A percentile compares a stretch with the other conserved stretches of the same genome.
Evolutionary conservation across 2,113 vertebrate species (phyloP).

Genomic region (Synchiropus splendidus): DNA sequence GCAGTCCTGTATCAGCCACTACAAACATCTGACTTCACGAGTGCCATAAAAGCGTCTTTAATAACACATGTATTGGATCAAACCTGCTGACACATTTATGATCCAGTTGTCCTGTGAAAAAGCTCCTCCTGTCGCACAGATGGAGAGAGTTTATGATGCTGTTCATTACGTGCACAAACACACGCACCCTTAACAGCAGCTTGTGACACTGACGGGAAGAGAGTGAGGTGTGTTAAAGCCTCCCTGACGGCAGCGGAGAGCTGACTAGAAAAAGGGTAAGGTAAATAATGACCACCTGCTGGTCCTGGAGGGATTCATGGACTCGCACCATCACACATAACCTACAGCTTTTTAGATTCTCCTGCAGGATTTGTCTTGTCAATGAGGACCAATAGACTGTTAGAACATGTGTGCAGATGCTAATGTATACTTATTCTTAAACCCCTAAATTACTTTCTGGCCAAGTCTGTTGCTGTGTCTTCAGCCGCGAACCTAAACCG

Average conservation of each 20-base stretch:
- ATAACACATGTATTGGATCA: background rate
- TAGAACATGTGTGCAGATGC: too few species aligned
- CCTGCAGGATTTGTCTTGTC: too few species aligned
- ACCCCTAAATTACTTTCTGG: too few species aligned
- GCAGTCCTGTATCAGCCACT: too few species aligned
- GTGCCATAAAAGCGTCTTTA: too few species aligned
- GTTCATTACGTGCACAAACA: conserved; percentile 34
- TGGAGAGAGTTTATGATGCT: conserved; percentile 14
- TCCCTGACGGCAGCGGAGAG: conserved; percentile 17
- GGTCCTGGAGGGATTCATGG: conserved; percentile 5
- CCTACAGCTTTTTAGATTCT: too few species aligned
- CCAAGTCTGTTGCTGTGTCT: too few species aligned
- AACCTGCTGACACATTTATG: conserved; percentile 2
- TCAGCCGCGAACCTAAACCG: too few species aligned
- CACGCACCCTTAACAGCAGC: conserved; percentile 18
- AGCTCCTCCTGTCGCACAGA: conserved; percentile 12
- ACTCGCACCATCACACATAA: too few species aligned
- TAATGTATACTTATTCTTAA: too few species aligned
- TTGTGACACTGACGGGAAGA: conserved; percentile 20
- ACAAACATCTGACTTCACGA: too few species aligned
- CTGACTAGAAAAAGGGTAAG: conserved; percentile 18
- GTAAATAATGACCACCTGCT: background rate
- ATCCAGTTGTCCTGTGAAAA: background rate
- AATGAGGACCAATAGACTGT: too few species aligned
- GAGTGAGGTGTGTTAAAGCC: conserved; percentile 11